phyloP scores from a whole-genome alignment of 2,888 invertebrate genomes.

The Tethea ocularis region DNA sequence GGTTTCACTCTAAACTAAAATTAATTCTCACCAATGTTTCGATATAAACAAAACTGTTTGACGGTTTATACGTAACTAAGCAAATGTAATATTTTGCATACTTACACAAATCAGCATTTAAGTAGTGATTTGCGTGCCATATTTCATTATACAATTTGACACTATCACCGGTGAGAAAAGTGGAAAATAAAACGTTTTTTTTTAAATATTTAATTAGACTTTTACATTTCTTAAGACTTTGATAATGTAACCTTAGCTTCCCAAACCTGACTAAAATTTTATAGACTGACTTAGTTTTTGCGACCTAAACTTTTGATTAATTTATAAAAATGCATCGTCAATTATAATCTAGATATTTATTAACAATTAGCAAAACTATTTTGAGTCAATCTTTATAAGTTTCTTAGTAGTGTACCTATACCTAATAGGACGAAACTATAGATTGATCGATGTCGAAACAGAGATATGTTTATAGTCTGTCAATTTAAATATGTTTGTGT shows the following conservation, averaged over 20 bases:
- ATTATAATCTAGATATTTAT: slow-evolving; percentile 1
- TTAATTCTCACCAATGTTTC: not conserved
- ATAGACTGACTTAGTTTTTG: slow-evolving; percentile 57
- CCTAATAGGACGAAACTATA: not conserved
- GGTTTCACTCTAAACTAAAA: not conserved
- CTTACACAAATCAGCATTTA: not conserved
- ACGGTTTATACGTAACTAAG: not conserved
- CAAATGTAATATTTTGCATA: not conserved
- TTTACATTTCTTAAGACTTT: not conserved
- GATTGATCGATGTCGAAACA: not conserved
- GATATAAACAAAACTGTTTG: not conserved
- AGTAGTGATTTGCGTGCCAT: not conserved
- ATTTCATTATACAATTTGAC: not conserved
- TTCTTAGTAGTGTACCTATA: not conserved
- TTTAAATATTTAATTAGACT: not conserved
- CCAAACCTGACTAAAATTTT: slow-evolving; percentile 27
- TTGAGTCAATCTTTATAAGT: not conserved
- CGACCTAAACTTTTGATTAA: slow-evolving; percentile 33
- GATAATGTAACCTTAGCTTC: slow-evolving; percentile 8
- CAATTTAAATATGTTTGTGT: not conserved
- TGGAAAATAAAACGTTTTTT: not conserved
- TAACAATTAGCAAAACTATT: not conserved
- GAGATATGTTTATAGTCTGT: not conserved
- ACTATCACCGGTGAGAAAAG: not conserved
- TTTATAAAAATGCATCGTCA: slow-evolving; percentile 19